Conservation (phyloP, 2,797 vertebrate genomes). For the Fringilla coelebs region DNA sequence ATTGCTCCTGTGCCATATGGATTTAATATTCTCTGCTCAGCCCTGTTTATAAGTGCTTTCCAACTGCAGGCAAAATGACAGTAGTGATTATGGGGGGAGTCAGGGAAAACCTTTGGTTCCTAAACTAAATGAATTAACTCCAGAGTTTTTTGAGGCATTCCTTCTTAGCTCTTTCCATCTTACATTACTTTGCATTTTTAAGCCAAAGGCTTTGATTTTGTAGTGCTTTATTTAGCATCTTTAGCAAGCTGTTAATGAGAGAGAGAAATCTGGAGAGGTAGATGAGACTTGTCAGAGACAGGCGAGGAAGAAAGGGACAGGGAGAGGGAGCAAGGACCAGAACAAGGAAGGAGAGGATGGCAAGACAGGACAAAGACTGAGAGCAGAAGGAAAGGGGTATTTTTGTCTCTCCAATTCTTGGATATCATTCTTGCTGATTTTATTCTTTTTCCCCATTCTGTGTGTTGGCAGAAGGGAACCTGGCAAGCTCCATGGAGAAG, state of each 20-base stretch:
- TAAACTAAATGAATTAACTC: not conserved
- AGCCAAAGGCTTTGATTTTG: not conserved
- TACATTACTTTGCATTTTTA: not conserved
- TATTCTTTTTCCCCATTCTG: not conserved
- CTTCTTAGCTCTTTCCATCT: not conserved
- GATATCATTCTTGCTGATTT: not conserved
- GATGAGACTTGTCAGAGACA: not conserved
- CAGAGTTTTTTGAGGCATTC: not conserved
- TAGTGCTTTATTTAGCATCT: slow-evolving; percentile 13
- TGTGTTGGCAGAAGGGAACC: not conserved
- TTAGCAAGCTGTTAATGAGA: not conserved
- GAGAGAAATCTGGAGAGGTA: not conserved
- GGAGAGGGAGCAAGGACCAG: not conserved
- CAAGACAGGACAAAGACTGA: not conserved
- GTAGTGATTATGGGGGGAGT: not conserved
- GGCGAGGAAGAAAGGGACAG: not conserved
- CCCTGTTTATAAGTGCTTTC: not conserved
- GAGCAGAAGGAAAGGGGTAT: not conserved
- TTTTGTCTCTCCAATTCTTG: not conserved
- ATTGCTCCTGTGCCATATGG: not conserved
- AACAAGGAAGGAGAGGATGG: no score
- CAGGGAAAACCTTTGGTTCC: not conserved
- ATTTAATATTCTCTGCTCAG: not conserved
- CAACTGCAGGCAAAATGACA: not conserved
- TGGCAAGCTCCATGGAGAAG: not conserved